Conservation (phyloP, 2,888 invertebrate species). For the Hydriomena furcata region DNA sequence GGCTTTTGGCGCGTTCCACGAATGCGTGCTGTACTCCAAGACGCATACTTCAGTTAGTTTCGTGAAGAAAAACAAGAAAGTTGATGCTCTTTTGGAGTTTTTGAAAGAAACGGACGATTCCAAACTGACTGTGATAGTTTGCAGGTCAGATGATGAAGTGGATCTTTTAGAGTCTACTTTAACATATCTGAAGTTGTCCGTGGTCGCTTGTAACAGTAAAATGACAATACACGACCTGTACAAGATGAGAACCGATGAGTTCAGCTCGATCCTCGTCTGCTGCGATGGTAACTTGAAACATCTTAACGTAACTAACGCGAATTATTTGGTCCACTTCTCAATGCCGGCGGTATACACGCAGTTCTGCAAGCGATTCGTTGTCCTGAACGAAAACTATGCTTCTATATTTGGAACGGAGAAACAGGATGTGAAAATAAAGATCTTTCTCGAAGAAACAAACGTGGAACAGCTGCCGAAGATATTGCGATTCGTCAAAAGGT, state of each 20-base stretch:
- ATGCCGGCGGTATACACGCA: conserved; percentile 42
- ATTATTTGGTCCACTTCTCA: conserved; percentile 88
- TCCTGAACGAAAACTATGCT: conserved; percentile 85
- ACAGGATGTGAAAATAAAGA: conserved; percentile 64
- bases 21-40: conserved; percentile 88
- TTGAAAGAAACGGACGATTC: conserved; percentile 67
- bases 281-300: conserved; percentile 87
- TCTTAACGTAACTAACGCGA: conserved; percentile 85
- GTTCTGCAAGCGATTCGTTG: conserved; percentile 88
- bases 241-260: conserved; percentile 34
- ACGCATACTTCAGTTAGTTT: conserved; percentile 65
- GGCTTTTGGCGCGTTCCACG: conserved; percentile 88
- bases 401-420: conserved; percentile 59
- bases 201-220: conserved; percentile 58
- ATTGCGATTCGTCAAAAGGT: conserved; percentile 81
- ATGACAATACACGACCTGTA: conserved; percentile 69
- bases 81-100: conserved; percentile 70
- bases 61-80: conserved; percentile 68
- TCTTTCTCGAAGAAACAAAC: conserved; percentile 84
- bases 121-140: conserved; percentile 85
- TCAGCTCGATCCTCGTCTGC: conserved; percentile 82
- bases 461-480: conserved; percentile 85
- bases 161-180: conserved; percentile 56
- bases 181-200: conserved; percentile 43
- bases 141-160: conserved; percentile 83